phyloP scores from a whole-genome alignment of 2,888 invertebrate species.

The Dyspetes luteomarginatus region DNA sequence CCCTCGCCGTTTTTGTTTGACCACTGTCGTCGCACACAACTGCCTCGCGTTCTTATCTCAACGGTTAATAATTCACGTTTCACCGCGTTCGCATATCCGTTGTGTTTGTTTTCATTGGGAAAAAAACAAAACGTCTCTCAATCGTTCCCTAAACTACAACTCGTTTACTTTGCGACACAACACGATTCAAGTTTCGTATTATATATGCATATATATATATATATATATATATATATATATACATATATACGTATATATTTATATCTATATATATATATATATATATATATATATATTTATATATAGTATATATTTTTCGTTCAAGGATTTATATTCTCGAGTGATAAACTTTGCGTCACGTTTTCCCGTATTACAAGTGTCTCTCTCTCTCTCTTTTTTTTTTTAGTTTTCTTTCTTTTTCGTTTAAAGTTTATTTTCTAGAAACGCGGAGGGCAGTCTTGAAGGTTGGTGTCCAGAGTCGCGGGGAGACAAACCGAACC shows the following conservation, averaged over 20 bases:
- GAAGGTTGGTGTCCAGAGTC: conserved; percentile 76
- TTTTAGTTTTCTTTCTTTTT: conserved; percentile 55
- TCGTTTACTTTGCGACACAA: conserved; percentile 32
- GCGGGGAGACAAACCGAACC: conserved; percentile 78
- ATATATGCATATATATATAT: neutral
- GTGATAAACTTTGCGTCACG: conserved; percentile 14
- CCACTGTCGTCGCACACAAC: neutral
- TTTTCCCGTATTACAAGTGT: neutral
- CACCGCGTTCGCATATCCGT: too few species aligned
- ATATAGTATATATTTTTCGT: conserved; percentile 28
- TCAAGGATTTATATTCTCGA: conserved; percentile 16
- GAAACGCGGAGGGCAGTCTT: conserved; percentile 75
- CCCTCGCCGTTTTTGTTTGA: neutral
- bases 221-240: neutral
- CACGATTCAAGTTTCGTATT: conserved; percentile 22
- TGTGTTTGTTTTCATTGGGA: too few species aligned
- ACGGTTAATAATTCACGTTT: neutral
- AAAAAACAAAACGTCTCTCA: neutral
- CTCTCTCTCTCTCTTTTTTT: conserved; percentile 13
- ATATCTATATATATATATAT: conserved; percentile 19
- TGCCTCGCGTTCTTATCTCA: neutral
- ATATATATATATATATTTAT: neutral
- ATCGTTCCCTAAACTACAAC: neutral
- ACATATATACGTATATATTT: conserved; percentile 3
- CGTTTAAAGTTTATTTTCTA: conserved; percentile 60